These are phyloP conservation scores for Augochlora pura DNA, from an alignment of 1,140 invertebrate species.

Conservation along the genomic window DNA sequence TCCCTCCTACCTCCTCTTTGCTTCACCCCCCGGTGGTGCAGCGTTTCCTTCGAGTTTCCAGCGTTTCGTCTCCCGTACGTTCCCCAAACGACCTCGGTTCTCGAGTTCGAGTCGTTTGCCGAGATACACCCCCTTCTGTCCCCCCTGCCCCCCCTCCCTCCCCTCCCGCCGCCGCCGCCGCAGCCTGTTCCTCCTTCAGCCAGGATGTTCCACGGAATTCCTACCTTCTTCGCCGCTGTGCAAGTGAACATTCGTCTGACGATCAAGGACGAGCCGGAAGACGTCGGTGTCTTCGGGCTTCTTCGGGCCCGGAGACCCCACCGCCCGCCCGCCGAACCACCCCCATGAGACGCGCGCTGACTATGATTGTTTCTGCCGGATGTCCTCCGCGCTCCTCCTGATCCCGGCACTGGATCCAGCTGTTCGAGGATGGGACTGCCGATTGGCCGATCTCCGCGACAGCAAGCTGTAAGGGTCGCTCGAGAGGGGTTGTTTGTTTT, in stretches of 20 bases:
- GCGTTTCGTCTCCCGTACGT: conserved; percentile 65
- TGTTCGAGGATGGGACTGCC: too few species aligned
- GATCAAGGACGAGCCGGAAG: conserved; percentile 30
- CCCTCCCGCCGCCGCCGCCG: not conserved
- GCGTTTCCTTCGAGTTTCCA: conserved; percentile 64
- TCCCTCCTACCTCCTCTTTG: not conserved
- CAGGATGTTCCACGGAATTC: conserved; percentile 48
- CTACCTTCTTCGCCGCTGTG: conserved; percentile 34
- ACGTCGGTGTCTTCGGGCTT: conserved; percentile 2
- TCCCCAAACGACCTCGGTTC: conserved; percentile 58
- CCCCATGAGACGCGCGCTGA: not conserved
- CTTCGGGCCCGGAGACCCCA: not conserved
- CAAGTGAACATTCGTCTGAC: conserved; percentile 32
- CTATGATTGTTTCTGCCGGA: not conserved
- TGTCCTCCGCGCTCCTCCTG: not conserved
- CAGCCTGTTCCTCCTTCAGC: not conserved
- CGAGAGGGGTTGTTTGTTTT: too few species aligned
- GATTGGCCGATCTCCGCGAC: too few species aligned
- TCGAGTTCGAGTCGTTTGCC: conserved; percentile 59
- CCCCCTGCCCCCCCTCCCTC: not conserved
- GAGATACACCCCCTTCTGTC: conserved; percentile 49
- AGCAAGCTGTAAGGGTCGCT: too few species aligned
- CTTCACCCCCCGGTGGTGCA: conserved; percentile 27
- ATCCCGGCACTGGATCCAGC: too few species aligned
- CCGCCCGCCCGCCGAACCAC: not conserved